A percentile compares a stretch with the other conserved stretches of the same genome.
Evolutionary conservation across 2,113 vertebrate genomes (phyloP).

Genomic region (Corythoichthys intestinalis): DNA sequence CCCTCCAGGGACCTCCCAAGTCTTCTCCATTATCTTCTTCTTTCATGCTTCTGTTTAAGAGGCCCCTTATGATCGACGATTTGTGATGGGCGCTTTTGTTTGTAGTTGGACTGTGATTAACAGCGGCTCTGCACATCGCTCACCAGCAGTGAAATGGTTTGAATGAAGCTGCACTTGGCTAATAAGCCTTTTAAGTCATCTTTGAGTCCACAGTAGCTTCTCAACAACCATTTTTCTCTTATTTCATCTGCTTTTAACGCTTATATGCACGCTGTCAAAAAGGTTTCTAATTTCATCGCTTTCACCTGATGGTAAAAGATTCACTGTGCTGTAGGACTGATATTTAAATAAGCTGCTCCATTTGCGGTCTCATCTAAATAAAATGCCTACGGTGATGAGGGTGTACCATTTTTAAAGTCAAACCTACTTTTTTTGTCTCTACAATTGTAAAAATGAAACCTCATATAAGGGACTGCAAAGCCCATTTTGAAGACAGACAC

Average conservation of each 20-base stretch:
- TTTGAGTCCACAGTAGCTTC: neutral
- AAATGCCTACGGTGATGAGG: neutral
- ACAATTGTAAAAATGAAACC: neutral
- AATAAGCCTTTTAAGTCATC: neutral
- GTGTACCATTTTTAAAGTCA: neutral
- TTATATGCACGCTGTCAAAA: neutral
- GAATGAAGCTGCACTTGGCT: conserved; percentile 18
- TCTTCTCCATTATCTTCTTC: conserved; percentile 54
- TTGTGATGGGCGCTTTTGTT: conserved; percentile 58
- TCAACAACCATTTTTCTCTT: neutral
- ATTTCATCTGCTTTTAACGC: neutral
- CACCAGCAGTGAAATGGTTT: conserved; percentile 24
- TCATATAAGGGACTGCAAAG: neutral
- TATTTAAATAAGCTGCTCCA: neutral
- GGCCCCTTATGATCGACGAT: conserved; percentile 56
- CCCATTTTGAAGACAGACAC: neutral
- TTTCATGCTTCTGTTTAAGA: conserved; percentile 46
- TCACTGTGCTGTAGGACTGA: neutral
- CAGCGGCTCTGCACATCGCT: conserved; percentile 25
- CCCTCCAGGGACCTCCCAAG: conserved; percentile 62
- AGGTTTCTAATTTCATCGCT: neutral
- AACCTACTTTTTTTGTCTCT: neutral
- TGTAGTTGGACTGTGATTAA: conserved; percentile 49
- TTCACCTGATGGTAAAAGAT: neutral
- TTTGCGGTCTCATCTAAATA: neutral